phyloP scores from a whole-genome alignment of 2,888 invertebrate species.

The Embidobia sp. region DNA sequence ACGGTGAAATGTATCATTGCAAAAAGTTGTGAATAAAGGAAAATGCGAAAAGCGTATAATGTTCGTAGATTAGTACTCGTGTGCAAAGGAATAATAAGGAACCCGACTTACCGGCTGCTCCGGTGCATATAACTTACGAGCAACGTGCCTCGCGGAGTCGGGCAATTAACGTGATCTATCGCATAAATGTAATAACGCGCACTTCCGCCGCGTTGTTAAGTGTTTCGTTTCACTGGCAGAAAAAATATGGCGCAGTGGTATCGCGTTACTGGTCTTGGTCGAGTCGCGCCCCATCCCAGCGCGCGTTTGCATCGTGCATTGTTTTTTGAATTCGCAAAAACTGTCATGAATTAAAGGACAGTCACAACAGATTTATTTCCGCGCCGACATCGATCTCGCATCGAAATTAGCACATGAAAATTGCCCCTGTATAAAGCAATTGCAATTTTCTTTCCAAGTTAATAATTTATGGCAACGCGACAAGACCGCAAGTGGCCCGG shows the following conservation, averaged over 20 bases:
- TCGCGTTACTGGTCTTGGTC: constrained; percentile 63
- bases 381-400: not conserved
- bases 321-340: constrained; percentile 35
- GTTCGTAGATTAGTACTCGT: constrained; percentile 72
- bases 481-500: too few species aligned
- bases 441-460: too few species aligned
- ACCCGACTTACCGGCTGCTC: constrained; percentile 61
- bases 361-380: constrained; percentile 7
- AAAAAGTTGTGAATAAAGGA: constrained; percentile 40
- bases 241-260: constrained; percentile 68
- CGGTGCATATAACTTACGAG: constrained; percentile 75
- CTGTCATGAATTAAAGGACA: constrained; percentile 47
- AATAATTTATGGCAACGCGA: too few species aligned
- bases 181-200: constrained; percentile 77
- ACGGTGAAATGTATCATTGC: constrained; percentile 27
- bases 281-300: constrained; percentile 1
- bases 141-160: constrained; percentile 73
- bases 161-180: constrained; percentile 80
- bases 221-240: constrained; percentile 69
- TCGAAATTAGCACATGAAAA: constrained; percentile 7
- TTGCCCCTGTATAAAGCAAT: not conserved
- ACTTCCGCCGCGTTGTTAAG: constrained; percentile 72
- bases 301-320: constrained; percentile 19
- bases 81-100: constrained; percentile 48
- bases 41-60: constrained; percentile 68